A percentile compares a stretch with the other conserved stretches of the same genome.
These are phyloP conservation scores for Drosophila algonquin DNA, from an alignment of 2,888 invertebrate genomes.

Conservation along the genomic window DNA sequence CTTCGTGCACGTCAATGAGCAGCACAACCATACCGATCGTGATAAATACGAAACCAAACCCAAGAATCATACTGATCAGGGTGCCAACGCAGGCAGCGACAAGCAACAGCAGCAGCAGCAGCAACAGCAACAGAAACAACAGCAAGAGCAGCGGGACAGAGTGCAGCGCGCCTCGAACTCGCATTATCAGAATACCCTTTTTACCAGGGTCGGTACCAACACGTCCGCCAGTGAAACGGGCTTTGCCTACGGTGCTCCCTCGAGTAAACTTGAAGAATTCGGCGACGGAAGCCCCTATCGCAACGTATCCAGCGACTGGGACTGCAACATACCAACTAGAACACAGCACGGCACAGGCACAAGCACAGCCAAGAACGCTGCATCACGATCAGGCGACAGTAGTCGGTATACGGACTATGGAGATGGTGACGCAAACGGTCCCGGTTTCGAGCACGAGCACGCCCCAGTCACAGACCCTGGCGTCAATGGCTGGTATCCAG, in stretches of 20 bases:
- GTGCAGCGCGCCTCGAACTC: conserved; percentile 67
- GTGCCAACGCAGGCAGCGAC: conserved; percentile 37
- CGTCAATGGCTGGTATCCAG: conserved; percentile 81
- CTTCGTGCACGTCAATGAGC: conserved; percentile 24
- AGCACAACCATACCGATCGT: conserved; percentile 64
- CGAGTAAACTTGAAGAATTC: conserved; percentile 60
- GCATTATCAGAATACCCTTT: conserved; percentile 80
- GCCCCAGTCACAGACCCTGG: conserved; percentile 71
- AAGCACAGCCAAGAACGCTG: conserved; percentile 11
- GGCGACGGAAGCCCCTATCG: conserved; percentile 64
- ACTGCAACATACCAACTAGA: conserved; percentile 53
- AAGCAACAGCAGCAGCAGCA: conserved; percentile 44
- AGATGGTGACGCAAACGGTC: conserved; percentile 65
- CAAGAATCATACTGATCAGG: conserved; percentile 68
- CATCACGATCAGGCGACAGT: conserved; percentile 40
- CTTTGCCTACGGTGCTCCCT: conserved; percentile 51
- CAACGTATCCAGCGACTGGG: conserved; percentile 53
- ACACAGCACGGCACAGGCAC: conserved; percentile 21
- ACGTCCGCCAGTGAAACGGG: conserved; percentile 68
- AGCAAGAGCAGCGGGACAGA: conserved; percentile 60
- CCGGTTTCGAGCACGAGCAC: conserved; percentile 67
- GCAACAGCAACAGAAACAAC: conserved; percentile 43
- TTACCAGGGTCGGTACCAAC: conserved; percentile 79
- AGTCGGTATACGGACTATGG: conserved; percentile 49
- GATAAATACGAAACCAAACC: conserved; percentile 63